These are phyloP conservation scores for Anastatus disparis DNA, from an alignment of 1,140 invertebrate species.

Conservation along the genomic window DNA sequence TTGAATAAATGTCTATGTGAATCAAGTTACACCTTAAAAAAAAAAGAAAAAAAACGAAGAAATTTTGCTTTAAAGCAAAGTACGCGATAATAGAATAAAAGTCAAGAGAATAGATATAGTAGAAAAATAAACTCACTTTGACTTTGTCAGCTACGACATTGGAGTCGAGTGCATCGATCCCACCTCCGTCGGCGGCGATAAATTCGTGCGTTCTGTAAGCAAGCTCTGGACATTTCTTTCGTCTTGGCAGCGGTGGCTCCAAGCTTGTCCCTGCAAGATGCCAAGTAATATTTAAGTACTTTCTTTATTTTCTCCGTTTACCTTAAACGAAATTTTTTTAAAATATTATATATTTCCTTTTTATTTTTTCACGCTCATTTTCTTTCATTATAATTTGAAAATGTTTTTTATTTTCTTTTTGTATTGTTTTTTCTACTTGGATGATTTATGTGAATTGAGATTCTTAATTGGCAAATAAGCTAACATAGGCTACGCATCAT, in stretches of 20 bases:
- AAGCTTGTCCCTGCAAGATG: slow-evolving; percentile 69
- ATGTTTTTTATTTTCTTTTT: no score
- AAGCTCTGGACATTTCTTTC: slow-evolving; percentile 87
- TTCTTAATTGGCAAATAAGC: no score
- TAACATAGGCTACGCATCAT: neutral
- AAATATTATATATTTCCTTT: neutral
- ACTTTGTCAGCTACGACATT: slow-evolving; percentile 65
- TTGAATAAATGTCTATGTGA: no score
- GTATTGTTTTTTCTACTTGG: no score
- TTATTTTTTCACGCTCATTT: neutral
- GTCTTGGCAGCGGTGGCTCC: slow-evolving; percentile 83
- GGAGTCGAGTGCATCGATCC: slow-evolving; percentile 63
- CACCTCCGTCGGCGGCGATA: slow-evolving; percentile 68
- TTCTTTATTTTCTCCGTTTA: no score
- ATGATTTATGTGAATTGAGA: no score
- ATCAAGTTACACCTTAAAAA: neutral
- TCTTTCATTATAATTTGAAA: neutral
- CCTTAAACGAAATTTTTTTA: no score
- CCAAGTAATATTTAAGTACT: no score
- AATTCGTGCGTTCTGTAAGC: slow-evolving; percentile 87
- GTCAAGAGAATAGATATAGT: neutral
- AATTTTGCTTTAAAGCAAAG: neutral
- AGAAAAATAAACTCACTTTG: slow-evolving; percentile 44
- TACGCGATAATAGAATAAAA: neutral
- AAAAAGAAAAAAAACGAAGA: slow-evolving; percentile 8